phyloP scores from a whole-genome alignment of 2,797 vertebrate genomes.

The Linurgus olivaceus region DNA sequence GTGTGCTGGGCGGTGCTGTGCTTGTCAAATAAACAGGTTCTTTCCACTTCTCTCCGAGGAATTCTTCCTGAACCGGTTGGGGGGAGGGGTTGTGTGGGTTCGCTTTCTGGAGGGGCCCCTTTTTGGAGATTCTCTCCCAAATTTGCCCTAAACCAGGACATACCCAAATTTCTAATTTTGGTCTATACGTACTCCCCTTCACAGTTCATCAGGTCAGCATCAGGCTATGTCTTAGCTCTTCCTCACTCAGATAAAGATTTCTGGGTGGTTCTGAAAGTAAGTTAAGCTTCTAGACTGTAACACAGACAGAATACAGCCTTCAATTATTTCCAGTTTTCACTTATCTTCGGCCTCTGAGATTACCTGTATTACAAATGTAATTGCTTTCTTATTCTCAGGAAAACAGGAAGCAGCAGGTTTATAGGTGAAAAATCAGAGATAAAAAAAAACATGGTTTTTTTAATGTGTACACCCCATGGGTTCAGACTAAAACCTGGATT shows the following conservation, averaged over 20 bases:
- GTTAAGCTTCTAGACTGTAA: neutral
- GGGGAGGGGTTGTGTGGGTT: too few relatives aligned
- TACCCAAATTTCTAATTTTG: neutral
- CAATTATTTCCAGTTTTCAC: neutral
- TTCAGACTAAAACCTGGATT: neutral
- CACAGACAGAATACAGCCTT: neutral
- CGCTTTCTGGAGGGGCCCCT: too few relatives aligned
- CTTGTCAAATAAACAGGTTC: too few relatives aligned
- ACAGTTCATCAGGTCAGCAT: neutral
- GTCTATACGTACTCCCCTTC: neutral
- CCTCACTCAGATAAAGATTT: neutral
- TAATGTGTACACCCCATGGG: too few relatives aligned
- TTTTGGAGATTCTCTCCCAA: too few relatives aligned
- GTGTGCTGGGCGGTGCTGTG: too few relatives aligned
- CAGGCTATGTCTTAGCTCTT: neutral
- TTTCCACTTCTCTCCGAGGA: too few relatives aligned
- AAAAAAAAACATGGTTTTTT: fast-evolving
- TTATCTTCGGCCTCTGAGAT: neutral
- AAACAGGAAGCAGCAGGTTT: neutral
- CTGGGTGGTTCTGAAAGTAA: neutral
- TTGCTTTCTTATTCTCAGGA: neutral
- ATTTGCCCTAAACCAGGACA: too few relatives aligned
- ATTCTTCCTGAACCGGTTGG: too few relatives aligned
- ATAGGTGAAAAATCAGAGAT: neutral
- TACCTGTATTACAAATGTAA: neutral